phyloP scores from a whole-genome alignment of 1,140 invertebrate genomes.

The Muscidifurax raptorellus region DNA sequence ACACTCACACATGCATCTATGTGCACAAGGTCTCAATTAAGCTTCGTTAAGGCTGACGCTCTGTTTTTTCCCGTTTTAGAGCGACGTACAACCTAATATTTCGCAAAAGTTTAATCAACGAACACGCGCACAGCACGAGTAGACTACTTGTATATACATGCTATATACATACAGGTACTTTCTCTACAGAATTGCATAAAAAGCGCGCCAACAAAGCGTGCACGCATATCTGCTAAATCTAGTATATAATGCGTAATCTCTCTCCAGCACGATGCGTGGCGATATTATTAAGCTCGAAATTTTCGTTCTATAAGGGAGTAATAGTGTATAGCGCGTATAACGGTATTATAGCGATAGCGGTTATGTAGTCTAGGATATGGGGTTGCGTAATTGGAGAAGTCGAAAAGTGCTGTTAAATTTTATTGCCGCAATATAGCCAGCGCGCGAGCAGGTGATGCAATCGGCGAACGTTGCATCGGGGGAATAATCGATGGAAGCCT shows the following conservation, averaged over 20 bases:
- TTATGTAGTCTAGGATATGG: background rate
- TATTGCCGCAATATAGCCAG: background rate
- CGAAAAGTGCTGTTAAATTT: conserved; percentile 34
- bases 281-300: background rate
- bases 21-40: conserved; percentile 12
- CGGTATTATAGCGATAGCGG: no score
- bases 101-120: background rate
- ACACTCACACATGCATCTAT: background rate
- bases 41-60: conserved; percentile 20
- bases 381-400: conserved; percentile 30
- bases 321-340: background rate
- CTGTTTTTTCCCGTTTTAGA: background rate
- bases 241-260: no score
- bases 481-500: conserved; percentile 27
- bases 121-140: background rate
- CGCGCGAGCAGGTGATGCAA: background rate
- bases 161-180: background rate
- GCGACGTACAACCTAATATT: background rate
- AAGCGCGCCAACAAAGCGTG: background rate
- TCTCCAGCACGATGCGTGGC: no score
- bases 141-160: background rate
- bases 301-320: background rate
- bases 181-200: conserved; percentile 19
- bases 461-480: background rate
- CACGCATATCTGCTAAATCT: no score